Percentiles rank a stretch among this genome's conserved stretches.
These are phyloP conservation scores for Branchipolynoe longqiensis DNA, from an alignment of 2,888 invertebrate species.

Conservation along the genomic window DNA sequence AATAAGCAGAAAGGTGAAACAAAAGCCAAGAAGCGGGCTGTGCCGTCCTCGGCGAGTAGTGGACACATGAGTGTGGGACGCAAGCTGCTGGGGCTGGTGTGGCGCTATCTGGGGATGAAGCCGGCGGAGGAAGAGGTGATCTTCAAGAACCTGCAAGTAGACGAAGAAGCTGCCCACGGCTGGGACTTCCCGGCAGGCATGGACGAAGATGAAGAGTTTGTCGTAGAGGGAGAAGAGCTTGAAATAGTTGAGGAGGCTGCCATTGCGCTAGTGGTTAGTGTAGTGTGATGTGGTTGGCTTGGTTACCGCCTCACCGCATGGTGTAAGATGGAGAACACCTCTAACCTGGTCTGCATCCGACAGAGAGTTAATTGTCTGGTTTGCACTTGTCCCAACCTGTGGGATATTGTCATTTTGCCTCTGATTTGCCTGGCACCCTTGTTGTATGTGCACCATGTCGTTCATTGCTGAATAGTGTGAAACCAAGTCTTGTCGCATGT, in stretches of 20 bases:
- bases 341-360: no score
- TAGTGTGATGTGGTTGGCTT: conserved; percentile 10
- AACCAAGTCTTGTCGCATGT: no score
- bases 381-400: no score
- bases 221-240: conserved; percentile 37
- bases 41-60: background rate
- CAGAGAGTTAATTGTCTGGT: no score
- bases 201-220: conserved; percentile 35
- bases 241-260: conserved; percentile 29
- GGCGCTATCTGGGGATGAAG: conserved; percentile 27
- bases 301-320: conserved; percentile 26
- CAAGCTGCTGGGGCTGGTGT: conserved; percentile 2
- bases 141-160: background rate
- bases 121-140: background rate
- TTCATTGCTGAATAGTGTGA: no score
- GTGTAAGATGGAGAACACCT: background rate
- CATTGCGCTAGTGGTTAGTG: conserved; percentile 32
- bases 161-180: background rate
- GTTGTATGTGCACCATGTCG: no score
- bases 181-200: conserved; percentile 36
- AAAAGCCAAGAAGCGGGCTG: background rate
- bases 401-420: no score
- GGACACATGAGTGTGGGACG: background rate
- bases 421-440: no score
- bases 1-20: background rate